These are phyloP conservation scores for Aurelia sp. DNA, from an alignment of 30 jellyfish, hydroid and myxozoan species.

Conservation along the genomic window DNA sequence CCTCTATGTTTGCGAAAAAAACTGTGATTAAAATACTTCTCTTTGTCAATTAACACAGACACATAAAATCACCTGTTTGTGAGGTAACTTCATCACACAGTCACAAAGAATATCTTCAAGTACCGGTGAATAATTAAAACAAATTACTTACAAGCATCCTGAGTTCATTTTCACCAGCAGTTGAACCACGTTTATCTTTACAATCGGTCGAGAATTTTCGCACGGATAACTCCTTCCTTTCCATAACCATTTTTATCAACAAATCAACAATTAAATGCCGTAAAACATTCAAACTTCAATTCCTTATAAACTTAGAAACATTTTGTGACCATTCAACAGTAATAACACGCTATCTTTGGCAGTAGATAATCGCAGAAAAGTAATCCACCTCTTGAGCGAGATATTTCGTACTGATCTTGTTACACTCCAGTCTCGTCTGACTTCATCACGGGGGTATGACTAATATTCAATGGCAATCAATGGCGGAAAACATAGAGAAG, in stretches of 20 bases:
- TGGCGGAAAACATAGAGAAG: too few species aligned
- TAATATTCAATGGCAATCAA: too few species aligned
- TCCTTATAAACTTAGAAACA: neutral
- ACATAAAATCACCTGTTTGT: too few species aligned
- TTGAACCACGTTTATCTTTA: slow-evolving; percentile 12
- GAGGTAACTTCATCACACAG: too few species aligned
- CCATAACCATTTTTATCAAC: slow-evolving; percentile 33
- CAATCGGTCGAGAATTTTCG: slow-evolving; percentile 31
- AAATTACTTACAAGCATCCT: slow-evolving; percentile 50
- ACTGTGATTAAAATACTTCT: too few species aligned
- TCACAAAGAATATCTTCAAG: neutral
- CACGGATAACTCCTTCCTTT: slow-evolving; percentile 25
- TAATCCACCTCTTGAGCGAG: slow-evolving; percentile 29
- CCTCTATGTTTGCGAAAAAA: too few species aligned
- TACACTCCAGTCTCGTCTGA: slow-evolving; percentile 64
- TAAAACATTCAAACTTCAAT: neutral
- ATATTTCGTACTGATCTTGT: slow-evolving; percentile 44
- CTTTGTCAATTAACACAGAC: too few species aligned
- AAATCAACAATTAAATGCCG: neutral
- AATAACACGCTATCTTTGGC: slow-evolving; percentile 12
- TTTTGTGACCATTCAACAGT: neutral
- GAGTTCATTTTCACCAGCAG: slow-evolving; percentile 58
- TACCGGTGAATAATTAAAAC: neutral
- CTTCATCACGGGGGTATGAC: slow-evolving; percentile 47
- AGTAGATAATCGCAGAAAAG: slow-evolving; percentile 15